Evolutionary conservation across 2,113 vertebrate genomes (phyloP), one percentile per base, ranked within the genome.

Genomic region (Vulpes lagopus): DNA sequence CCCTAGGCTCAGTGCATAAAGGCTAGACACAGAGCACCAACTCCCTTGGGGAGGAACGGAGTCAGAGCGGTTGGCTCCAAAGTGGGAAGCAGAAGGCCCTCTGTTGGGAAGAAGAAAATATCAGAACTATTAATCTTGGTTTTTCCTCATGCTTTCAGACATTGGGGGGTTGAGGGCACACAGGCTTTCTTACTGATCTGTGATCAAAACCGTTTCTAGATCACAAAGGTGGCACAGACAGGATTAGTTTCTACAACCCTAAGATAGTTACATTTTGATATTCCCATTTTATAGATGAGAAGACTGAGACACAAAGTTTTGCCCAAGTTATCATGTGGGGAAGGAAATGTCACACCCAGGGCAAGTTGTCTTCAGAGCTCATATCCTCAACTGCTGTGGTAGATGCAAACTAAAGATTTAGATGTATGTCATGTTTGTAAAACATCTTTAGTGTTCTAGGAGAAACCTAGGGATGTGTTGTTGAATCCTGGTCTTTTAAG

Each of bases 331-430:
- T 65, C 2, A 6, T 1, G 5, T 35, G 65, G 53, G 57, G 8
- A 95, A 59, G 67, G 53, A 53, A 69, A 11, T 32, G 23, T 19
- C 60, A 55, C 76, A 67, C 59, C 20, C 22, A 95, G 49, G 22
- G 22, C 30, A 35, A 8, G 49, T 0, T 7, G 32, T 22, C 8
- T 3, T 11, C 0, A 25, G 43, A 43, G 11, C 25, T 20, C 49
- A 0, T 5, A 15, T 0, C 0, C 73, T 62, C 16, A 16, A 23
- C 27, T 11, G 5, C 65, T 8, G n/a, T 15, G 43, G 23, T 38
- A 1, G 8, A 38, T 2, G 8, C 59, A 25, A 43, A 55, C 11
- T 25, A 23, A 4, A 73, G 49, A 59, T 22, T 14, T 2, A 57
- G 1, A 8, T 0, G 15, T 0, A 17, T 11, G 11, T 38, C 32